Evolutionary conservation across 2,888 invertebrate species (phyloP).

Genomic region (Rhyacophila evoluta): DNA sequence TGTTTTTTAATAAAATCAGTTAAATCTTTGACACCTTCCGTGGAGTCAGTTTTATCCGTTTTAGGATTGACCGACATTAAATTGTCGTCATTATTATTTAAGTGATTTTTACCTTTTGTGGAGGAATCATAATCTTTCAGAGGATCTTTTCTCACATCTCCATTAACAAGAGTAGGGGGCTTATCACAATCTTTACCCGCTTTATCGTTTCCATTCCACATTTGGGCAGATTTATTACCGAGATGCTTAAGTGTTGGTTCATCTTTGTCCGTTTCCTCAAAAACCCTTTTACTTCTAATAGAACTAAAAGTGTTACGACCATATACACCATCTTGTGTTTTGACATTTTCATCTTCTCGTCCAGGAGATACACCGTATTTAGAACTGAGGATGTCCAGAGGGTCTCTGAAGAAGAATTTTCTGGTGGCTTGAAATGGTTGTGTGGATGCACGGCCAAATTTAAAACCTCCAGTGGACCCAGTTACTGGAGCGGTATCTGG

Average conservation of each 20-base stretch:
- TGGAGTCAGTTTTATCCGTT: neutral
- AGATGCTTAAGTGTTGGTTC: conserved; percentile 37
- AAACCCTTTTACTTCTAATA: too few relatives aligned
- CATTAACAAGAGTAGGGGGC: neutral
- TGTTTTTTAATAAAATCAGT: conserved; percentile 46
- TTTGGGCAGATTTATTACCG: conserved; percentile 2
- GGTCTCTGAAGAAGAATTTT: conserved; percentile 52
- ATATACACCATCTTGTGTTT: too few relatives aligned
- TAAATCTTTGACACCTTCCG: neutral
- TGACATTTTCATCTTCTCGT: too few relatives aligned
- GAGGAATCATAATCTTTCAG: neutral
- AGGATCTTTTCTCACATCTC: neutral
- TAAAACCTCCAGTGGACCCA: conserved; percentile 18
- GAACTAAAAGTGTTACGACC: too few relatives aligned
- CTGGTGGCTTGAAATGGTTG: conserved; percentile 27
- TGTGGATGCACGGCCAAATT: conserved; percentile 31
- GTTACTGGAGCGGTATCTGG: neutral
- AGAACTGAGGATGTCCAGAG: conserved; percentile 45
- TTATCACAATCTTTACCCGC: neutral
- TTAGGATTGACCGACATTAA: neutral
- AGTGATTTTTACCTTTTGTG: neutral
- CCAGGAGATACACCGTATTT: conserved; percentile 19
- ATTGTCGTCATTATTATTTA: neutral
- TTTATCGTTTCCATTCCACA: conserved; percentile 41
- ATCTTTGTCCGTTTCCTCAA: conserved; percentile 35